Base-by-base conservation (phyloP, 2,888 invertebrate species). In the Argyresthia albistria region DNA sequence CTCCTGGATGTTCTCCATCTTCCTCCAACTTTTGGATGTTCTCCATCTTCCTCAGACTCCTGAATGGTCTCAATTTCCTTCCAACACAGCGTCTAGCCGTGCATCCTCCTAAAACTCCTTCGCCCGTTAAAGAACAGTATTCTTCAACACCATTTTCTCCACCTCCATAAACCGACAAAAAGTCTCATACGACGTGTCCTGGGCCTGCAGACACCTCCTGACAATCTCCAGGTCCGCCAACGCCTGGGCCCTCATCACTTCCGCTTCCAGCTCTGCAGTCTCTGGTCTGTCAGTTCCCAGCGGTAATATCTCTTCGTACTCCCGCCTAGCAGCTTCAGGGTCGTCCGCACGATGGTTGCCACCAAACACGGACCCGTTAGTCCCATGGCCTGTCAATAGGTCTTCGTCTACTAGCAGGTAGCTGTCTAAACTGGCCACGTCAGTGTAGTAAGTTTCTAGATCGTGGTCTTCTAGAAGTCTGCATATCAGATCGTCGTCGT, bases 391-490 rank as follows among this genome's bases (percentile, higher is more conserved):
- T 0, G 68, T 73, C 4, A 74, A 59, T 4, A 70, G 47, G 45
- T 74, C 72, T 36, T 74, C 74, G 4, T 74, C 74, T 0, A 74
- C 74, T 0, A 66, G 67, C 55, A 74, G 56, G 64, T 70, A 74
- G 53, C 65, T 64, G 11, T 73, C 72, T 4, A 73, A 55, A 43
- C 60, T 55, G 0, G 57, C 35, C 9, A 67, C 8, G 45, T 69
- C 64, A 0, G 63, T 62, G 37, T 55, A 74, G 51, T 74, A 73
- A 0, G 64, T 53, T 50, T 73, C 71, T 0, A 72, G 61, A 12
- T 73, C 68, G 42, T 64, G 72, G 52, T 72, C 65, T 54, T 62
- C 66, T 0, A 73, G 47, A 57, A 69, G 57, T 36, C 62, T 61
- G 15, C 69, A 67, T 46, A 73, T 37, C 4, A 59, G 56, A 36